Base-by-base conservation (phyloP, 2,797 vertebrate genomes). In the Onychomys leucogaster region DNA sequence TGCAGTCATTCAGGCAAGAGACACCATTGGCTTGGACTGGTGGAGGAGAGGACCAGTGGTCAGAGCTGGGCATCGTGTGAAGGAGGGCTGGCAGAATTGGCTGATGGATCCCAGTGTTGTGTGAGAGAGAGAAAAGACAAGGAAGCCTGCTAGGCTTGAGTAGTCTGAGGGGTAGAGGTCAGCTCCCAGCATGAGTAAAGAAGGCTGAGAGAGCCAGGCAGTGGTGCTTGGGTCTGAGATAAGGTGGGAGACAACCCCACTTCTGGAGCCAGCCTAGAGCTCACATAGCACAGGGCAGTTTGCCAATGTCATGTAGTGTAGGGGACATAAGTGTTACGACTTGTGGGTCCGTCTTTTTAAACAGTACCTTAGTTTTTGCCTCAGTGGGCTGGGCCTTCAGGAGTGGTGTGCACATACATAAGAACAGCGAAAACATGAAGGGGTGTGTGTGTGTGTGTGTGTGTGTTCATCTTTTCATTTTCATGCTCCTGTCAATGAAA, bases 401-500 rank as follows among this genome's bases (percentile, higher is more conserved):
- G 57, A 77, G 34, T 63, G 71, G 19, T 34, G 19, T 67, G 57
- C 9, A 34, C 13, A 25, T 17, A 78, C 76, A 71, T 43, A 89
- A 71, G 75, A 82, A 86, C 77, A 90, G 25, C 34, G 3, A 16
- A 23, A 49, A 55, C n/a, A 4, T 43, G 8, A 2, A 86, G 87
- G 52, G 71, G 19, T 46, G 19, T 46, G n/a, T n/a, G n/a, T n/a
- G 19, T 46, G 19, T 46, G 19, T 46, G 19, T 46, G 2, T 77
- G 8, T 27, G 76, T 76, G 4, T 84, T 90, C 7, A 41, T 69
- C 55, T 90, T 94, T 37, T n/a, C 21, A 32, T 63, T 73, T 81
- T 94, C 75, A 91, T 90, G 55, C 84, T 93, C 77, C 78, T 87
- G 43, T 52, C 63, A 43, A 65, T 19, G 32, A 52, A 57, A 95